Evolutionary conservation across 1,140 invertebrate genomes (phyloP).

Genomic region (Paracyclopina nana): DNA sequence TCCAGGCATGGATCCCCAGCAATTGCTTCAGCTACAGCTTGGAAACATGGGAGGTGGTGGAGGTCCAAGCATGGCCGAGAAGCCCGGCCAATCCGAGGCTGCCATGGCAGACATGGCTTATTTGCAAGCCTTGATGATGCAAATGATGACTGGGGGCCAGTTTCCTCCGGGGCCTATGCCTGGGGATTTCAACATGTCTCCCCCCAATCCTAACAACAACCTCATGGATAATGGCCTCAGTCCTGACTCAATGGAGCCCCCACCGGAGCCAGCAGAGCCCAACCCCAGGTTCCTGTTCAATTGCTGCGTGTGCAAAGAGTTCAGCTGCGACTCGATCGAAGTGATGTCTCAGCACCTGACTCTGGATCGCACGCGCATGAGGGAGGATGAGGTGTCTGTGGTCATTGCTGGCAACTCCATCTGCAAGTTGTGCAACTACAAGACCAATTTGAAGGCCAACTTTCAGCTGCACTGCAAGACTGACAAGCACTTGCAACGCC

Average conservation of each 20-base stretch:
- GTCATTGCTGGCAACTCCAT: slow-evolving; percentile 79
- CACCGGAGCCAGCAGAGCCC: slow-evolving; percentile 43
- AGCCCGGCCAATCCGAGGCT: slow-evolving; percentile 51
- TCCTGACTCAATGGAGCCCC: not conserved
- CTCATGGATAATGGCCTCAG: not conserved
- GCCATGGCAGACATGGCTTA: slow-evolving; percentile 82
- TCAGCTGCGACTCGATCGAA: slow-evolving; percentile 71
- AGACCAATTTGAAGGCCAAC: slow-evolving; percentile 95
- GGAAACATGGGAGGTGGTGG: slow-evolving; percentile 31
- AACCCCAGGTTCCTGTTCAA: slow-evolving; percentile 64
- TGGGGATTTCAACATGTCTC: slow-evolving; percentile 10
- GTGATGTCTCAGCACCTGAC: slow-evolving; percentile 74
- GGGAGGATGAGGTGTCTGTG: slow-evolving; percentile 75
- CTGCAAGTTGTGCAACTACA: slow-evolving; percentile 94
- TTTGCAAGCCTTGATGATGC: slow-evolving; percentile 73
- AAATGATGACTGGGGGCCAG: slow-evolving; percentile 70
- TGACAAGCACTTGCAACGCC: slow-evolving; percentile 90
- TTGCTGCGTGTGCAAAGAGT: slow-evolving; percentile 83
- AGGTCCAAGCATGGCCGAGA: slow-evolving; percentile 31
- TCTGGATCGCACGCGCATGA: slow-evolving; percentile 64
- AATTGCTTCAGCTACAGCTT: slow-evolving; percentile 24
- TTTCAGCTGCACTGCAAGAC: slow-evolving; percentile 99
- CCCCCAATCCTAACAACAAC: no score
- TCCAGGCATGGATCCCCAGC: slow-evolving; percentile 20
- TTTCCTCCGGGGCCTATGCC: slow-evolving; percentile 31